Base-by-base conservation (phyloP, 92 coral and sea anemone genomes). In the Bergia puertoricense region DNA sequence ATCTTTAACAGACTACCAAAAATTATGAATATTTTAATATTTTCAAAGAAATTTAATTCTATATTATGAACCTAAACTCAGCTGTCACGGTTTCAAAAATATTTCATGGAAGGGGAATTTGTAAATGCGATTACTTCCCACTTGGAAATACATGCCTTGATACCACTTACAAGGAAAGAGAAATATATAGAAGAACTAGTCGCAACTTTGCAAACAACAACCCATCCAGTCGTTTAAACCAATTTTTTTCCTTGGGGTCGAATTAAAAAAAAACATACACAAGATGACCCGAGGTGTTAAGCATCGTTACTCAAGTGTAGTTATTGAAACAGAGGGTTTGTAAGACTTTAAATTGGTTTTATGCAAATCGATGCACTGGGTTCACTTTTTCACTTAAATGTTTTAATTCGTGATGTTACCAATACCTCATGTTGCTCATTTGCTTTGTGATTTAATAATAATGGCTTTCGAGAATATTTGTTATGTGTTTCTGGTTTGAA, bases 51-150 rank as follows among this genome's bases (percentile, higher is more conserved):
- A 20, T 62, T 62, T 62, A 62, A 18, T 2, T 62, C 7, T 20
- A 62, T 16, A 20, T 30, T 30, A 62, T 62, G 1, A 62, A 54
- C 59, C 4, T 6, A 18, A 18, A 62, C 8, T 16, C 69, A 62
- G 69, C 69, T 62, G 69, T 62, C 69, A 62, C 69, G 69, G 16
- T 76, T 76, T 76, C 11, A 76, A 76, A 76, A 76, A 1, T 41
- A 74, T 74, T 75, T 41, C 7, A 10, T 42, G 3, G 79, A 43
- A 74, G 22, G 37, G 50, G 2, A 41, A 41, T 41, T 75, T 3
- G 3, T 4, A 75, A 41, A 1, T 75, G 45, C 79, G 68, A 18
- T 62, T 75, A 75, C 0, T 45, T 42, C 8, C 8, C 2, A 39
- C 9, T 1, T 75, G 20, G 48, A 41, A 38, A 40, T 75, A 11